These are phyloP conservation scores for Scrobipalpa atriplicella DNA, from an alignment of 2,888 invertebrate species.

Conservation along the genomic window DNA sequence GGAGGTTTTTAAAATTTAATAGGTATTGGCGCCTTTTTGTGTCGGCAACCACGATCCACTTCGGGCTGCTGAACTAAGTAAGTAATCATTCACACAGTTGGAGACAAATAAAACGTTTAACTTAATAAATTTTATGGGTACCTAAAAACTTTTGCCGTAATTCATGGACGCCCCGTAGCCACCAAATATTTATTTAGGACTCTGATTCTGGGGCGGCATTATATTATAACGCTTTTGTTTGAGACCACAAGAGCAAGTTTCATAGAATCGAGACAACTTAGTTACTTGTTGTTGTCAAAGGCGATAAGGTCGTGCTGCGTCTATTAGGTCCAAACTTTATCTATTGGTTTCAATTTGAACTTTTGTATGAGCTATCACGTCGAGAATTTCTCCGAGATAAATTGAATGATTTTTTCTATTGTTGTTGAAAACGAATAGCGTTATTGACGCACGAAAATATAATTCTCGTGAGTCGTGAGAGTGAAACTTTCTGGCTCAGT, in stretches of 20 bases:
- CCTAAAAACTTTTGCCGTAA: background rate
- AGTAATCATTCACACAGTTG: no score
- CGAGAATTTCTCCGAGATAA: background rate
- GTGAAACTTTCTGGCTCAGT: background rate
- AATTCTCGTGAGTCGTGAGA: conserved; percentile 9
- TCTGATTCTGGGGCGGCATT: background rate
- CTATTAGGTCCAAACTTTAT: conserved; percentile 9
- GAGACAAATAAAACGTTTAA: no score
- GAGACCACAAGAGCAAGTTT: background rate
- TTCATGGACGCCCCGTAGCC: conserved; percentile 5
- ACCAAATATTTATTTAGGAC: conserved; percentile 23
- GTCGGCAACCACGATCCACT: no score
- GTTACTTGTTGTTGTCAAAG: conserved; percentile 17
- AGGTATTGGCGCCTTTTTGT: no score
- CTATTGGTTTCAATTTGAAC: conserved; percentile 12
- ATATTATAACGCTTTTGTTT: conserved; percentile 9
- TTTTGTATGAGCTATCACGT: background rate
- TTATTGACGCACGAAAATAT: conserved; percentile 9
- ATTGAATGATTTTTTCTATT: background rate
- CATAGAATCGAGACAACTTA: background rate
- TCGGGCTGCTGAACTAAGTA: no score
- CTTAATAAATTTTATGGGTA: no score
- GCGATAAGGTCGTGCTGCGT: conserved; percentile 4
- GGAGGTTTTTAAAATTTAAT: no score
- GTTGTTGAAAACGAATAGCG: background rate